Percentiles rank a stretch among this genome's conserved stretches.
phyloP scores from a whole-genome alignment of 2,888 invertebrate species.

The Hyposoter dolosus region DNA sequence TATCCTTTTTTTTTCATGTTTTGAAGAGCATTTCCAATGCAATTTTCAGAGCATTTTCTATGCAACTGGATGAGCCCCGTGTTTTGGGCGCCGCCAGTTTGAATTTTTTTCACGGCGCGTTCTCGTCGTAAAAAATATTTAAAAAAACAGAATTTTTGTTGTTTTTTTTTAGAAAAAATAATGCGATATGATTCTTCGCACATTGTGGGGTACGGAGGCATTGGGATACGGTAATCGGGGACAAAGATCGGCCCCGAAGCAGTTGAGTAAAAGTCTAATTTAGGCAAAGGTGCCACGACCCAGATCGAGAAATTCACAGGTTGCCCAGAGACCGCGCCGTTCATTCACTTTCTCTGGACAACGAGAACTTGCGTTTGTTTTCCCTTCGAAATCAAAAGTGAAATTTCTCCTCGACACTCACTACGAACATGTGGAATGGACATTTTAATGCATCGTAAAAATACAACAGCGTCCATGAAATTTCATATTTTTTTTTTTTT shows the following conservation, averaged over 20 bases:
- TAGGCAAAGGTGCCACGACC: constrained; percentile 78
- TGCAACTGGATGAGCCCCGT: not conserved
- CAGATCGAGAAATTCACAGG: constrained; percentile 51
- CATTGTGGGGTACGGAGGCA: not conserved
- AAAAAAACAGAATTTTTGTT: not conserved
- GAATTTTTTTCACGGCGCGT: not conserved
- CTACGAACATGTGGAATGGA: not conserved
- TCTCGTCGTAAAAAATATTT: not conserved
- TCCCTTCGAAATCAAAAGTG: constrained; percentile 71
- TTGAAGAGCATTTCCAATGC: not conserved
- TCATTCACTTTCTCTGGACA: constrained; percentile 75
- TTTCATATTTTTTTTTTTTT: constrained; percentile 8
- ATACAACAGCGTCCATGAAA: not conserved
- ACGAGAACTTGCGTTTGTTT: constrained; percentile 34
- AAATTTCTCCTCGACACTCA: constrained; percentile 61
- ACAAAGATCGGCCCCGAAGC: not conserved
- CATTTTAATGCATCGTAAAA: constrained; percentile 1
- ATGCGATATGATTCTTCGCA: not conserved
- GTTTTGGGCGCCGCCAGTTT: not conserved
- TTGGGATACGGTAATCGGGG: not conserved
- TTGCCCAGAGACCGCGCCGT: constrained; percentile 30
- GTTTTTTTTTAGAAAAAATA: not conserved
- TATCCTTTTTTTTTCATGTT: not conserved
- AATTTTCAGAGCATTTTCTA: too few species aligned
- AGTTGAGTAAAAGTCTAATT: constrained; percentile 67